Conservation (phyloP, 2,888 invertebrate genomes). For the Agelastica alni region DNA sequence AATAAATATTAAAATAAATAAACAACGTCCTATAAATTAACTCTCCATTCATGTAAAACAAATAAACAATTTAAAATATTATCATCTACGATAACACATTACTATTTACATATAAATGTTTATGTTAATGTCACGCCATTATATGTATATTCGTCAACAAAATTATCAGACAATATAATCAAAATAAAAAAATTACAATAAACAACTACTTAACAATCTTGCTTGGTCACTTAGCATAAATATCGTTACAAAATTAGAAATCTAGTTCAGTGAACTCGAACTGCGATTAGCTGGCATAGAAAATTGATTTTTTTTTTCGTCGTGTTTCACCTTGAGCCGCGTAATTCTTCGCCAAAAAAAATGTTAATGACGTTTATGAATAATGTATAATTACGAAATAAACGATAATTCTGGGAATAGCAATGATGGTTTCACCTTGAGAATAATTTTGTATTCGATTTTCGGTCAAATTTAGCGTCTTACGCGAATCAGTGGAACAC, state of each 20-base stretch:
- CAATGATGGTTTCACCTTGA: constrained; percentile 23
- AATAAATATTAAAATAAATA: too few species aligned
- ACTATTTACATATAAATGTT: constrained; percentile 9
- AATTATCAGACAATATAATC: constrained; percentile 14
- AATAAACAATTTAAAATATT: constrained; percentile 2
- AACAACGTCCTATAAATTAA: too few species aligned
- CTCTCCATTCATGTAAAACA: constrained; percentile 4
- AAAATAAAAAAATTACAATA: constrained; percentile 11
- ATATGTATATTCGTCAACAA: constrained; percentile 12
- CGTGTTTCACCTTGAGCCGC: constrained; percentile 32
- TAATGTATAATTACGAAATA: constrained; percentile 18
- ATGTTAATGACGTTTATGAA: constrained; percentile 15
- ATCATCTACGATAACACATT: not conserved
- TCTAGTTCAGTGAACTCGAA: constrained; percentile 34
- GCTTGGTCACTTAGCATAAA: constrained; percentile 17
- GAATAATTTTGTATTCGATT: constrained; percentile 9
- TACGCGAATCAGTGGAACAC: too few species aligned
- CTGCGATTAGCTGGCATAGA: constrained; percentile 29
- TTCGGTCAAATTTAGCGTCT: not conserved
- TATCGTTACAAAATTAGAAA: constrained; percentile 35
- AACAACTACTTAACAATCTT: constrained; percentile 6
- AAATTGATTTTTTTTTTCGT: constrained; percentile 34
- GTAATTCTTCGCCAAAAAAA: constrained; percentile 24
- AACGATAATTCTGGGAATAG: constrained; percentile 14
- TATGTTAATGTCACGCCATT: constrained; percentile 3